phyloP scores from a whole-genome alignment of 2,113 vertebrate species.

The Lagopus muta region DNA sequence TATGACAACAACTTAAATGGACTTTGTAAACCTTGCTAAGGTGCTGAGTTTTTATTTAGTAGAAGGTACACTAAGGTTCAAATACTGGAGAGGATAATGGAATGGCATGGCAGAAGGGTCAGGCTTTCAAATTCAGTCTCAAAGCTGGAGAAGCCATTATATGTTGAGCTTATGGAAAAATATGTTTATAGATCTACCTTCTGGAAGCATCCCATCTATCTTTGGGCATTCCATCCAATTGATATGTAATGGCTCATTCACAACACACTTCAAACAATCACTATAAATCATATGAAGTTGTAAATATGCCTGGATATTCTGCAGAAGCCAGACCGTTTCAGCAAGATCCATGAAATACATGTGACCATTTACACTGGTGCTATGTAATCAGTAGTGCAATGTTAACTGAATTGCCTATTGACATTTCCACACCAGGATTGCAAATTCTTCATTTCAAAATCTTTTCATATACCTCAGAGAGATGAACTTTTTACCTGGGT shows the following conservation, averaged over 20 bases:
- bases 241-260: not conserved
- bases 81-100: not conserved
- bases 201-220: not conserved
- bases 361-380: not conserved
- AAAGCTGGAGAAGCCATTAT: not conserved
- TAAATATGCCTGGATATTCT: not conserved
- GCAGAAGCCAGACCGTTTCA: not conserved
- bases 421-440: not conserved
- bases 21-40: not conserved
- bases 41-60: not conserved
- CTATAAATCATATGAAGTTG: not conserved
- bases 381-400: not conserved
- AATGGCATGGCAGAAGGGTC: not conserved
- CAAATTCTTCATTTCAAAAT: not conserved
- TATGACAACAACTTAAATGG: not conserved
- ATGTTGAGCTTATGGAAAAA: not conserved
- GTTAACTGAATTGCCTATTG: not conserved
- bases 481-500: too few relatives aligned
- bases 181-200: not conserved
- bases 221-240: not conserved
- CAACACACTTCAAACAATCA: not conserved
- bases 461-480: not conserved
- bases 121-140: not conserved
- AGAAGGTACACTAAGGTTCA: rapidly evolving
- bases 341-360: not conserved